Evolutionary conservation across 2,797 vertebrate species (phyloP).

Genomic region (Gila robusta): DNA sequence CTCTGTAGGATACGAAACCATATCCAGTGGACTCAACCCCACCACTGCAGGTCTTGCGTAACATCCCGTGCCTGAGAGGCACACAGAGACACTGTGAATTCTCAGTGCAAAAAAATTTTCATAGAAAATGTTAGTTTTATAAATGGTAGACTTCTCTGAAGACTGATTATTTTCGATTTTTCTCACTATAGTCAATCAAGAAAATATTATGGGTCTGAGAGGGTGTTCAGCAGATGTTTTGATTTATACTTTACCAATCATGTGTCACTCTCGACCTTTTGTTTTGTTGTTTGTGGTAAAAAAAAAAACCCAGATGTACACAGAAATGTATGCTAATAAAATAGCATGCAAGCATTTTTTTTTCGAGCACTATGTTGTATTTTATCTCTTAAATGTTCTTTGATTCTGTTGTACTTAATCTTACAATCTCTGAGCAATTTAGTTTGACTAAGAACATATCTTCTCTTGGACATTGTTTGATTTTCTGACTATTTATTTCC

Average conservation of each 20-base stretch:
- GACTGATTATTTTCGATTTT: not conserved
- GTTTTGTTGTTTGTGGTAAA: slow-evolving; percentile 23
- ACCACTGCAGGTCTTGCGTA: slow-evolving; percentile 64
- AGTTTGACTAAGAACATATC: slow-evolving; percentile 30
- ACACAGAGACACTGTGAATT: slow-evolving; percentile 21
- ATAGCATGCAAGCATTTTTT: slow-evolving; percentile 20
- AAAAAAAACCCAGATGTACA: not conserved
- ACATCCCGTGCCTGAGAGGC: not conserved
- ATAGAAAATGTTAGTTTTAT: slow-evolving; percentile 52
- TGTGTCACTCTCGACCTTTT: not conserved
- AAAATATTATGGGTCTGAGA: slow-evolving; percentile 18
- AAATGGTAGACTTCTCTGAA: slow-evolving; percentile 34
- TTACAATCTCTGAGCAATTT: slow-evolving; percentile 10
- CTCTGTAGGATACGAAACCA: slow-evolving; percentile 82
- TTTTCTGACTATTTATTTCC: slow-evolving; percentile 39
- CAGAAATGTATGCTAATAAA: slow-evolving; percentile 18
- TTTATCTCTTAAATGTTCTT: slow-evolving; percentile 12
- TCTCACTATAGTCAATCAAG: slow-evolving; percentile 3
- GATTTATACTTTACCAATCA: not conserved
- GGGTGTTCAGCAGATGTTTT: slow-evolving; percentile 16
- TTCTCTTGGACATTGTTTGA: slow-evolving; percentile 9
- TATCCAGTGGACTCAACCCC: slow-evolving; percentile 74
- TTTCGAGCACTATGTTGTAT: slow-evolving; percentile 18
- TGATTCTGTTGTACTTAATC: slow-evolving; percentile 14
- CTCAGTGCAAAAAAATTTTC: slow-evolving; percentile 20